Conservation (phyloP, 2,113 vertebrate species). For the Etia nguti region DNA sequence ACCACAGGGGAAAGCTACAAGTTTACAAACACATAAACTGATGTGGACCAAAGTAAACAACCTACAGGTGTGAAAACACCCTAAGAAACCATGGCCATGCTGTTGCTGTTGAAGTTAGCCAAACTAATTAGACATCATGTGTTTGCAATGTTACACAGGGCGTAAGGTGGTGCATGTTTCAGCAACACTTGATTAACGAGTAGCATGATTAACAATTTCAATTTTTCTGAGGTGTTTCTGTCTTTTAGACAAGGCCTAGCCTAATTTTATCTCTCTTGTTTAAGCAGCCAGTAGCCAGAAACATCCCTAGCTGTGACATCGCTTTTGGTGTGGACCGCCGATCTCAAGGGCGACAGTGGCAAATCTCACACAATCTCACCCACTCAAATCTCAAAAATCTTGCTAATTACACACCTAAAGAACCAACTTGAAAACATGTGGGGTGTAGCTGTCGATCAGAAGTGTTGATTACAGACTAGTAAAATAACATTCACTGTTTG, state of each 20-base stretch:
- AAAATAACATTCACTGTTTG: background rate
- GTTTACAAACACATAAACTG: background rate
- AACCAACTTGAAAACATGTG: background rate
- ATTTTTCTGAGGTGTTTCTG: background rate
- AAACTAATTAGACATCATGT: background rate
- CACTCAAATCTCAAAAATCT: background rate
- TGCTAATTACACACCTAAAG: background rate
- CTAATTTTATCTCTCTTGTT: background rate
- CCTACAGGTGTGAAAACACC: background rate
- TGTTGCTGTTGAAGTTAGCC: background rate
- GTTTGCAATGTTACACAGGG: background rate
- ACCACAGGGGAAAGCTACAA: background rate
- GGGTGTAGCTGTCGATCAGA: background rate
- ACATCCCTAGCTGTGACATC: background rate
- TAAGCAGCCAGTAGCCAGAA: background rate
- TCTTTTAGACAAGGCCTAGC: background rate
- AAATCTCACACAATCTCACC: background rate
- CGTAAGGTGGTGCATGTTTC: accelerated
- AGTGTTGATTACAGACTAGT: background rate
- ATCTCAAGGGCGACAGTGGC: background rate
- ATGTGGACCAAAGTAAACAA: background rate
- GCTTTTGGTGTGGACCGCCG: background rate
- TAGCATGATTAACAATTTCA: background rate
- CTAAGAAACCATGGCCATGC: background rate
- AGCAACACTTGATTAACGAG: background rate